Evolutionary conservation across 64 coral and sea anemone species (phyloP), one percentile per base, ranked within the genome.

Genomic region (Montipora capricornis): DNA sequence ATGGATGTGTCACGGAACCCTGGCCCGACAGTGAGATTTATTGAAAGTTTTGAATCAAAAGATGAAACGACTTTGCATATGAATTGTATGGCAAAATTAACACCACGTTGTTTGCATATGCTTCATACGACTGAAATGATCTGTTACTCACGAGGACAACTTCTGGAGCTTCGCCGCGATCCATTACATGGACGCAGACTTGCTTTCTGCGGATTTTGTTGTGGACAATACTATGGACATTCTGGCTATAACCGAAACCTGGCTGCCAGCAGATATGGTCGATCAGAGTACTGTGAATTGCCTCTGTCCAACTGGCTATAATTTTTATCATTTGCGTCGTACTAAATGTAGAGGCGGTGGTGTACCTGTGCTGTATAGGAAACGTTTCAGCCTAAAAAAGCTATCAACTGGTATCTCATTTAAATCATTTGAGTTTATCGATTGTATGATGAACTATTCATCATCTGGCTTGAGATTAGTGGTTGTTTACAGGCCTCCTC

Each of bases 341-440:
- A 51, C 44, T 12, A 69, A 58, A 62, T 84, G 68, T 49, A 81
- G 93, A 16, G 87, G 87, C n/a, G 79, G 87, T 20, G 93, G 87
- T 48, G 68, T 95, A 16, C 87, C 93, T 0, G 1, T 94, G 24
- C 55, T 93, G 57, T 93, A 93, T 66, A 90, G 81, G 48, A 90
- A 29, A n/a, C 53, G 53, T 4, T 84, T 85, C 9, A 94, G 81
- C 57, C 48, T 69, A 20, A 88, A 87, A 48, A 93, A 82, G 20
- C 26, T 58, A 66, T 80, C 82, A 59, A 44, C 76, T 10, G 66
- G 68, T 83, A 69, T 19, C 16, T 66, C 69, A 48, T 88, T 73
- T 47, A 93, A 87, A 29, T 93, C 92, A 19, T 93, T 93, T 80
- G 92, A 93, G 68, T 88, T 93, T 12, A 93, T 55, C 44, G 92